Evolutionary conservation across 2,888 invertebrate genomes (phyloP).

Genomic region (Lochmaea capreae): DNA sequence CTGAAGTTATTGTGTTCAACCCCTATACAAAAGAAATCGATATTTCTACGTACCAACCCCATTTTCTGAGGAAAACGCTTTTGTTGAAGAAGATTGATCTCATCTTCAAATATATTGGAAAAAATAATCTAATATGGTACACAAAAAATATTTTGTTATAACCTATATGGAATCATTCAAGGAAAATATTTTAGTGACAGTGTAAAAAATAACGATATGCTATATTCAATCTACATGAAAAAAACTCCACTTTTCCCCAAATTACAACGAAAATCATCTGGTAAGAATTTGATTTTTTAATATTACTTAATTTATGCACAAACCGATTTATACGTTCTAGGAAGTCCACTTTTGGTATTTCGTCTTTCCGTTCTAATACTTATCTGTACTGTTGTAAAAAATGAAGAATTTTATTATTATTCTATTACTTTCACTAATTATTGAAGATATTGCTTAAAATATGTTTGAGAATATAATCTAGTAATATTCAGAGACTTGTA

Average conservation of each 20-base stretch:
- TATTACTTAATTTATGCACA: neutral
- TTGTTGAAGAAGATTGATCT: neutral
- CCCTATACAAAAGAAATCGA: conserved; percentile 21
- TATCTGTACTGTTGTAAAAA: neutral
- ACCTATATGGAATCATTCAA: conserved; percentile 18
- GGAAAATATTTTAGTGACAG: conserved; percentile 34
- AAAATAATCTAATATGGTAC: conserved; percentile 11
- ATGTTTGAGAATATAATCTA: neutral
- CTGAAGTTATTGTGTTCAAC: conserved; percentile 12
- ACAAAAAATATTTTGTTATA: conserved; percentile 15
- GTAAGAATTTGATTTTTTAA: conserved; percentile 15
- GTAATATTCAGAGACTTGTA: neutral
- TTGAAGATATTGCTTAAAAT: neutral
- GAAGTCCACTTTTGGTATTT: neutral
- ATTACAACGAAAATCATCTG: conserved; percentile 33
- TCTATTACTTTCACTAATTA: conserved; percentile 2
- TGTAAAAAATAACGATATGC: conserved; percentile 30
- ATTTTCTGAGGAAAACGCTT: neutral
- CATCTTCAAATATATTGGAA: neutral
- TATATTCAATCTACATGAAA: conserved; percentile 36
- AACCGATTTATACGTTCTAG: neutral
- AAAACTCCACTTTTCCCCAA: conserved; percentile 33
- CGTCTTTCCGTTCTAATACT: neutral
- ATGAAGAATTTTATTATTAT: neutral
- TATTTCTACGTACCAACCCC: conserved; percentile 19